A percentile compares a stretch with the other conserved stretches of the same genome.
Conservation (phyloP, 2,888 invertebrate species). For the Polietes domitor region DNA sequence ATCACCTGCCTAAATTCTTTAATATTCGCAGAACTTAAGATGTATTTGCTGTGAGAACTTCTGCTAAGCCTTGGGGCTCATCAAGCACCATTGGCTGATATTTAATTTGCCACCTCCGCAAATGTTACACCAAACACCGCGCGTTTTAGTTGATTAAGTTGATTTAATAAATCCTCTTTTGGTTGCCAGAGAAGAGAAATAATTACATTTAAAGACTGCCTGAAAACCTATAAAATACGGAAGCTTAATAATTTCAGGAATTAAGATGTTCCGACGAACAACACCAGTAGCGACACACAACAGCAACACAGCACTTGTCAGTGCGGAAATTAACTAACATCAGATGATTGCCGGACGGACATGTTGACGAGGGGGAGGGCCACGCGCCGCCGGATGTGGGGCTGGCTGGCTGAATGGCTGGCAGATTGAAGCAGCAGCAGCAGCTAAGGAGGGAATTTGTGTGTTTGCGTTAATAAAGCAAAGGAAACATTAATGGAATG, state of each 20-base stretch:
- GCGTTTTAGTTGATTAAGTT: constrained; percentile 50
- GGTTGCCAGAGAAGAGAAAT: constrained; percentile 40
- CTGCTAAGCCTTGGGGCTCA: neutral
- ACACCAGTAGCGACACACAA: neutral
- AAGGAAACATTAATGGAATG: constrained; percentile 30
- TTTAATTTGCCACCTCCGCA: constrained; percentile 15
- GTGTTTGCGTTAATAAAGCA: constrained; percentile 40
- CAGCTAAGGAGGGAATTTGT: constrained; percentile 2
- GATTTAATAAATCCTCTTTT: constrained; percentile 52
- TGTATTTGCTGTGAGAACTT: too few relatives aligned
- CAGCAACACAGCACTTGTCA: constrained; percentile 30
- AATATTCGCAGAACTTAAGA: too few relatives aligned
- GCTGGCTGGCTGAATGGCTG: neutral
- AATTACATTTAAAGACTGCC: constrained; percentile 57
- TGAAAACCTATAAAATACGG: constrained; percentile 53
- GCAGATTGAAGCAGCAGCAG: neutral
- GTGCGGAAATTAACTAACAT: constrained; percentile 52
- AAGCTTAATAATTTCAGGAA: constrained; percentile 43
- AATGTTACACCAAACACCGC: constrained; percentile 6
- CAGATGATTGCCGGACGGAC: neutral
- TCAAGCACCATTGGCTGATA: neutral
- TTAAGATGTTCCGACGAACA: constrained; percentile 19
- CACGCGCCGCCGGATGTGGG: neutral
- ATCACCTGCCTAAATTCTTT: too few relatives aligned
- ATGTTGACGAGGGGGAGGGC: neutral